These are phyloP conservation scores for Asarcornis scutulata DNA, from an alignment of 2,113 vertebrate genomes.

Conservation along the genomic window DNA sequence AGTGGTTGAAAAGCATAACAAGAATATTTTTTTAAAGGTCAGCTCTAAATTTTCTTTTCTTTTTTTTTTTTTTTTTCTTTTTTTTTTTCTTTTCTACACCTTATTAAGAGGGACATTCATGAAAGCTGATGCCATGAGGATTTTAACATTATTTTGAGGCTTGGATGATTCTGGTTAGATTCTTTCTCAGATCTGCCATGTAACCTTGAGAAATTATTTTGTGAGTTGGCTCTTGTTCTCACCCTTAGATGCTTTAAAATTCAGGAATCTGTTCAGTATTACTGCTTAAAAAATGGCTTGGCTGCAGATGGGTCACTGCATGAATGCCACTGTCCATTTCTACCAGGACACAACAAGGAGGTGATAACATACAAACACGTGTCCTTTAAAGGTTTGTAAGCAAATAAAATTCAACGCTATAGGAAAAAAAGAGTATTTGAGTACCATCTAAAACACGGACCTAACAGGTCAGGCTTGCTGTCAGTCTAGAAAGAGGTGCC, in stretches of 20 bases:
- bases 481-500: neutral
- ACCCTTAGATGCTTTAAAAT: neutral
- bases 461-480: neutral
- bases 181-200: neutral
- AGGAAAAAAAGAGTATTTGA: neutral
- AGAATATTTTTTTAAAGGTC: conserved; percentile 12
- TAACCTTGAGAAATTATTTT: neutral
- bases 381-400: neutral
- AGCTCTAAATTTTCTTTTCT: neutral
- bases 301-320: neutral
- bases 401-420: neutral
- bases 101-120: neutral
- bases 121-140: neutral
- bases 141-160: neutral
- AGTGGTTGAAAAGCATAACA: neutral
- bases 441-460: neutral
- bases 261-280: neutral
- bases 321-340: neutral
- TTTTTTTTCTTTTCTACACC: neutral
- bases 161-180: neutral
- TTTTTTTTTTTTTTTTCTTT: neutral
- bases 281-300: neutral
- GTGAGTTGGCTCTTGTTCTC: neutral
- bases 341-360: neutral
- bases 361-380: neutral